Percentiles rank a stretch among this genome's conserved stretches.
phyloP scores from a whole-genome alignment of 2,888 invertebrate species.

The Cephus nigrinus region DNA sequence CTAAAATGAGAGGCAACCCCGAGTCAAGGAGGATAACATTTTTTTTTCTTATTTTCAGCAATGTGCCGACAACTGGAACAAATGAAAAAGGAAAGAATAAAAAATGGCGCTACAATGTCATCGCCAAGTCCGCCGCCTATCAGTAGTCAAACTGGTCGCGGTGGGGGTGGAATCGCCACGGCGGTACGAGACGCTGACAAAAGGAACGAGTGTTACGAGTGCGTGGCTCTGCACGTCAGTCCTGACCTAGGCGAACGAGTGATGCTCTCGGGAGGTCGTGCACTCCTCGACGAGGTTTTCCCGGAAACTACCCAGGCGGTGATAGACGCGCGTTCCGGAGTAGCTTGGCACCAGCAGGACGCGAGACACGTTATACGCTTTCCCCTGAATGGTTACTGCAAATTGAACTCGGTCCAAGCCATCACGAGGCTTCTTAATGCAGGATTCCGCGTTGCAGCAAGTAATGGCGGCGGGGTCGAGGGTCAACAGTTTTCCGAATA shows the following conservation, averaged over 20 bases:
- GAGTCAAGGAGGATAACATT: not conserved
- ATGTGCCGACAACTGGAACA: conserved; percentile 80
- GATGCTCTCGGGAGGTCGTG: conserved; percentile 83
- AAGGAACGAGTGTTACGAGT: conserved; percentile 73
- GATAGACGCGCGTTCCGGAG: conserved; percentile 82
- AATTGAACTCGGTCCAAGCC: conserved; percentile 89
- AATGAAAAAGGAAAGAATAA: conserved; percentile 77
- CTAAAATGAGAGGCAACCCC: not conserved
- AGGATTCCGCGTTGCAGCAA: conserved; percentile 82
- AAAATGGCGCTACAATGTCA: conserved; percentile 67
- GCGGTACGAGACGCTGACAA: conserved; percentile 45
- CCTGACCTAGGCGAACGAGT: conserved; percentile 85
- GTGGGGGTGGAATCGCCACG: conserved; percentile 35
- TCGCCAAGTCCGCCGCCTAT: conserved; percentile 20
- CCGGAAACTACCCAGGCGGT: conserved; percentile 83
- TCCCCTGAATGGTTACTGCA: conserved; percentile 89
- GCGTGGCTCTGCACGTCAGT: conserved; percentile 82
- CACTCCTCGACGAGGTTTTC: conserved; percentile 80
- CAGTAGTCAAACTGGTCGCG: conserved; percentile 33
- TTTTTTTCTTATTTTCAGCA: conserved; percentile 67
- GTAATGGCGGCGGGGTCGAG: conserved; percentile 88
- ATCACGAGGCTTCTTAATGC: conserved; percentile 83
- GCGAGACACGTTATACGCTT: conserved; percentile 86
- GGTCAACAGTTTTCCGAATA: conserved; percentile 92
- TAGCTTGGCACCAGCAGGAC: conserved; percentile 85